Evolutionary conservation across 2,113 vertebrate species (phyloP).

Genomic region (Pao palembangensis): DNA sequence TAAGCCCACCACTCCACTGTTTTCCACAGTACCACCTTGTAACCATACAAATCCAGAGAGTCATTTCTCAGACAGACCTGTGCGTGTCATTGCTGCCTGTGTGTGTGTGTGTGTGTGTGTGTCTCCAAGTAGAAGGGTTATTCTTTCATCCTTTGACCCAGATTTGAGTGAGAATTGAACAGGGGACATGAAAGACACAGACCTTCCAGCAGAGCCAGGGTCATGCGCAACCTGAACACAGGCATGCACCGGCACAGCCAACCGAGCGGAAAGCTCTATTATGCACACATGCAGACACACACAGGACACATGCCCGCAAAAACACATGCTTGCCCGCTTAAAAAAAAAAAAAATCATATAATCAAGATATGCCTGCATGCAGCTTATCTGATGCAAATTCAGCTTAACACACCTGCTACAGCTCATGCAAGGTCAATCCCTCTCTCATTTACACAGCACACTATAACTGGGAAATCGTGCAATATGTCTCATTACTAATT

Average conservation of each 20-base stretch:
- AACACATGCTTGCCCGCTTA: constrained; percentile 18
- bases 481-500: constrained; percentile 4
- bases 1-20: constrained; percentile 40
- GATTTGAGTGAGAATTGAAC: constrained; percentile 60
- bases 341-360: constrained; percentile 31
- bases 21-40: constrained; percentile 50
- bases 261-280: constrained; percentile 59
- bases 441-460: constrained; percentile 3
- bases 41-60: constrained; percentile 51
- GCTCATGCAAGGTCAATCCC: constrained; percentile 5
- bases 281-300: constrained; percentile 36
- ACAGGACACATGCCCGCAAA: constrained; percentile 15
- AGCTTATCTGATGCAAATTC: constrained; percentile 22
- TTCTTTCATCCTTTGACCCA: constrained; percentile 72
- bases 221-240: constrained; percentile 63
- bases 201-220: constrained; percentile 59
- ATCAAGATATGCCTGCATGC: constrained; percentile 25
- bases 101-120: constrained; percentile 36
- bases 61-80: constrained; percentile 46
- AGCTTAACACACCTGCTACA: constrained; percentile 37
- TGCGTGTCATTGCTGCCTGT: constrained; percentile 22
- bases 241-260: constrained; percentile 54
- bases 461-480: constrained; percentile 17
- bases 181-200: constrained; percentile 66
- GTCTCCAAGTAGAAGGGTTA: constrained; percentile 42